These are phyloP conservation scores for Venustaconcha ellipsiformis DNA, from an alignment of 1,140 invertebrate genomes.

Conservation along the genomic window DNA sequence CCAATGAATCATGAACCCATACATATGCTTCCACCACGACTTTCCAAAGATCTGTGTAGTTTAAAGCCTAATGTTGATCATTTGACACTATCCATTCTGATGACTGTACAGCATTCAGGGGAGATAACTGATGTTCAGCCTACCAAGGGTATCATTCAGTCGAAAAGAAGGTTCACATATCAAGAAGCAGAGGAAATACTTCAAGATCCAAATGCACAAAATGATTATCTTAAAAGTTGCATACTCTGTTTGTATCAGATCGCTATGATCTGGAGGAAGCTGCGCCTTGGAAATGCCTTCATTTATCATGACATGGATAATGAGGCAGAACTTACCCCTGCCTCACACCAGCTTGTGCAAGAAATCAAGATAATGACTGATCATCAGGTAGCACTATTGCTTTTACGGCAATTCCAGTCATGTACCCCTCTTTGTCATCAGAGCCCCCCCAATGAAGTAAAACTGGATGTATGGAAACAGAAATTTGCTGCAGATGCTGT, in stretches of 20 bases:
- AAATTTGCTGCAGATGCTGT: slow-evolving; percentile 52
- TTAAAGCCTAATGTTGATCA: slow-evolving; percentile 61
- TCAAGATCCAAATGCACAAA: slow-evolving; percentile 38
- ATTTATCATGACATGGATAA: slow-evolving; percentile 38
- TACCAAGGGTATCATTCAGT: slow-evolving; percentile 49
- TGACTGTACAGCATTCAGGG: slow-evolving; percentile 50
- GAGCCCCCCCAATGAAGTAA: slow-evolving; percentile 32
- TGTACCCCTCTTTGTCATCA: slow-evolving; percentile 52
- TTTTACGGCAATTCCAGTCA: slow-evolving; percentile 43
- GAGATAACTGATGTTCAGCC: slow-evolving; percentile 39
- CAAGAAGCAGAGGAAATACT: slow-evolving; percentile 52
- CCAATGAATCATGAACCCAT: slow-evolving; percentile 49
- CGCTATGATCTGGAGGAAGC: slow-evolving; percentile 43
- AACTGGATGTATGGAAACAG: slow-evolving; percentile 49
- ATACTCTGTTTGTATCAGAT: slow-evolving; percentile 53
- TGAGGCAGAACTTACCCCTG: slow-evolving; percentile 32
- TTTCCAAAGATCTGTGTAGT: slow-evolving; percentile 68
- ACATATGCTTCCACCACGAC: slow-evolving; percentile 65
- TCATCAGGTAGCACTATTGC: slow-evolving; percentile 48
- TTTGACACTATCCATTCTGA: slow-evolving; percentile 55
- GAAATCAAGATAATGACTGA: slow-evolving; percentile 61
- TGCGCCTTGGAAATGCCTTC: slow-evolving; percentile 52
- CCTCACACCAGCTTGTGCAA: slow-evolving; percentile 44
- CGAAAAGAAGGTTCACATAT: slow-evolving; percentile 50
- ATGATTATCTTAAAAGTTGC: slow-evolving; percentile 56